These are phyloP conservation scores for Formicarius rufipectus DNA, from an alignment of 2,113 vertebrate species.

Conservation along the genomic window DNA sequence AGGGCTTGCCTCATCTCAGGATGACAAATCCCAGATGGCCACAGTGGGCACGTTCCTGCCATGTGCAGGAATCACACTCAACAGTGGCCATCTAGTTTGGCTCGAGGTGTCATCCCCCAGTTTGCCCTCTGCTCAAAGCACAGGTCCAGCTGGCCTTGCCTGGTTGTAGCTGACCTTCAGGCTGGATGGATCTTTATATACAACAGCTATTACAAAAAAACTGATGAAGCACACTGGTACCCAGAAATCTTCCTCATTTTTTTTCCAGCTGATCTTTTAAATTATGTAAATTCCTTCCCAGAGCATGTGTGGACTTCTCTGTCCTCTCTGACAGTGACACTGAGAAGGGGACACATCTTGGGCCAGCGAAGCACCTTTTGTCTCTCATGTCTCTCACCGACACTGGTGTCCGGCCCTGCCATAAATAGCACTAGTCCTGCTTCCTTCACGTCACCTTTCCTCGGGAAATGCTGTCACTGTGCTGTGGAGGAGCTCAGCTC, in stretches of 20 bases:
- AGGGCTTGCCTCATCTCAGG: not conserved
- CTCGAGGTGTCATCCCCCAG: rapidly evolving
- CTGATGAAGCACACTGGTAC: not conserved
- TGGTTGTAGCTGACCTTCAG: not conserved
- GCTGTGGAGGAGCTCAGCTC: not conserved
- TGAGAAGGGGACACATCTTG: not conserved
- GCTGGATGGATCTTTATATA: not conserved
- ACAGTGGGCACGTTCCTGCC: not conserved
- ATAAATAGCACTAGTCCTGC: not conserved
- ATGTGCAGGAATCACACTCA: not conserved
- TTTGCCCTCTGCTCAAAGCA: rapidly evolving
- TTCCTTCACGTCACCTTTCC: slow-evolving; percentile 16
- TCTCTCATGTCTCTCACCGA: not conserved
- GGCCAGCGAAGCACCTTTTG: not conserved
- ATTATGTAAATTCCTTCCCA: rapidly evolving
- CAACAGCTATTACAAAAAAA: not conserved
- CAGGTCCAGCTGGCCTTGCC: not conserved
- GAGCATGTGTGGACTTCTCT: rapidly evolving
- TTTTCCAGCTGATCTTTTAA: not conserved
- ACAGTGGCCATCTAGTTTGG: not conserved
- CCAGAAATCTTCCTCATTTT: not conserved
- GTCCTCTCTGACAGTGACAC: not conserved
- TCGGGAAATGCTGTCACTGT: not conserved
- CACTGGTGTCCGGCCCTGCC: not conserved
- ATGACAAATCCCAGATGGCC: not conserved